These are phyloP conservation scores for Halcyon malimbica DNA, from an alignment of 2,113 vertebrate genomes.

Conservation along the genomic window DNA sequence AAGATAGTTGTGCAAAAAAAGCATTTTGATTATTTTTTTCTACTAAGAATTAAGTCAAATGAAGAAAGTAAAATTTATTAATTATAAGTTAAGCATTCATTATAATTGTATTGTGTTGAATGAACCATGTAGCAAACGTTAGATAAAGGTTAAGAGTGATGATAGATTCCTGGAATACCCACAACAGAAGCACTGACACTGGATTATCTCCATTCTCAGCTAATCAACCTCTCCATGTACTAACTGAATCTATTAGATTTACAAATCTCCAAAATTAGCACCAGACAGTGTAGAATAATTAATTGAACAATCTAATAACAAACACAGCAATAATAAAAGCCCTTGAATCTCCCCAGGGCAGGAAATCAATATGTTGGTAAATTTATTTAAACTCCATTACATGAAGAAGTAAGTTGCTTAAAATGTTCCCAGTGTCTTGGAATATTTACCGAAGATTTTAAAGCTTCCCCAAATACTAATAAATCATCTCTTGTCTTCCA, in stretches of 20 bases:
- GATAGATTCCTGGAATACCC: neutral
- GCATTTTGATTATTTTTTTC: neutral
- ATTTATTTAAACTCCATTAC: neutral
- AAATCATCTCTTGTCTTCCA: neutral
- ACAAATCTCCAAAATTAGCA: neutral
- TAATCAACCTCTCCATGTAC: neutral
- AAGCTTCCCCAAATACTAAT: neutral
- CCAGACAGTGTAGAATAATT: neutral
- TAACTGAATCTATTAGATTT: neutral
- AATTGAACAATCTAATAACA: neutral
- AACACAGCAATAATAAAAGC: neutral
- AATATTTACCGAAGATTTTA: constrained; percentile 27
- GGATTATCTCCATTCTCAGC: neutral
- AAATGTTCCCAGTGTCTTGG: neutral
- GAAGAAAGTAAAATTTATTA: neutral
- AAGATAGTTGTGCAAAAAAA: neutral
- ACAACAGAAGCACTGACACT: neutral
- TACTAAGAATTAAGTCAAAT: neutral
- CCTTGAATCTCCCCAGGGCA: neutral
- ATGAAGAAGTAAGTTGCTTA: neutral
- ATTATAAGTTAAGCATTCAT: neutral
- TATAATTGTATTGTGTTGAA: neutral
- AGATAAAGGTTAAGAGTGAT: constrained; percentile 3
- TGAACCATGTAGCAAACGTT: neutral
- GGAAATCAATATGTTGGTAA: neutral